Percentiles rank a stretch among this genome's conserved stretches.
These are phyloP conservation scores for Myiothlypis chrysogaster DNA, from an alignment of 2,797 vertebrate genomes.

Conservation along the genomic window DNA sequence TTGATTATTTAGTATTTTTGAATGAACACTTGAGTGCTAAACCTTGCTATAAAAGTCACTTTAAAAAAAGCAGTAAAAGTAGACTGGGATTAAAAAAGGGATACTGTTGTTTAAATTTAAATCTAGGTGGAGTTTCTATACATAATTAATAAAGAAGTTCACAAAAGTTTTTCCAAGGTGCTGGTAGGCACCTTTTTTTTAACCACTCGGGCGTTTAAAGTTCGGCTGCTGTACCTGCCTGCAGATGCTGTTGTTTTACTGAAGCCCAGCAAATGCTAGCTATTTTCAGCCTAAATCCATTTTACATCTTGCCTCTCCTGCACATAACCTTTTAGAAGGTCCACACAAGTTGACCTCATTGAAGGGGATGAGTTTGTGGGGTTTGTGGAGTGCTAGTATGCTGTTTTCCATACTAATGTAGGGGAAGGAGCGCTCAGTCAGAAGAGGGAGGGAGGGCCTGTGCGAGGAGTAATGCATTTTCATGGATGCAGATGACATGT, in stretches of 20 bases:
- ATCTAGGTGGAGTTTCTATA: background rate
- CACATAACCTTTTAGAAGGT: constrained; percentile 5
- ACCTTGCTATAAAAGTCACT: background rate
- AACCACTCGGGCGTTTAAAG: background rate
- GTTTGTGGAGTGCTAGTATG: background rate
- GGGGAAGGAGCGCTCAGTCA: background rate
- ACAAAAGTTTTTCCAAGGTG: background rate
- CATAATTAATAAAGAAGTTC: background rate
- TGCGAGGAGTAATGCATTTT: background rate
- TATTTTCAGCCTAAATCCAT: background rate
- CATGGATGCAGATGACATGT: background rate
- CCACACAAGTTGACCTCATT: background rate
- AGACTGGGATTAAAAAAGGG: background rate
- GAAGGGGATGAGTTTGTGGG: background rate
- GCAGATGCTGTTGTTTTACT: background rate
- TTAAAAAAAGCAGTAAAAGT: background rate
- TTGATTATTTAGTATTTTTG: background rate
- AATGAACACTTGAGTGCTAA: background rate
- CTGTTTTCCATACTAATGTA: background rate
- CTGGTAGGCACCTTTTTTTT: background rate
- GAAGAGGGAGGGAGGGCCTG: background rate
- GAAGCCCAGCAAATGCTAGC: background rate
- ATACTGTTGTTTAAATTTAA: background rate
- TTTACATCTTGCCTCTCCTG: background rate
- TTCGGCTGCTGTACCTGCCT: background rate